phyloP scores from a whole-genome alignment of 2,888 invertebrate genomes.

The Pyrrhosoma nymphula region DNA sequence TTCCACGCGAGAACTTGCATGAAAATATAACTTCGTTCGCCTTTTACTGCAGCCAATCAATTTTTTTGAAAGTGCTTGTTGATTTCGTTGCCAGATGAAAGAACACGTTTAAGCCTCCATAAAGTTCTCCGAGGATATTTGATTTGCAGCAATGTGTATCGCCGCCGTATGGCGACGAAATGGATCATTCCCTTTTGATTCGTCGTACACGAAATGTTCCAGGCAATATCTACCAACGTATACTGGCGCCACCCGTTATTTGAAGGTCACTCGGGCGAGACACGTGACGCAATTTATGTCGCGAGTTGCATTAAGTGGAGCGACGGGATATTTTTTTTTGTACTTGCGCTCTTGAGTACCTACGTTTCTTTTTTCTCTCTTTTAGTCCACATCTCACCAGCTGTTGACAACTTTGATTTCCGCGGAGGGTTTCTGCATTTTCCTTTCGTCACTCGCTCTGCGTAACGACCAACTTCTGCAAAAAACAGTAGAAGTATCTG shows the following conservation, averaged over 20 bases:
- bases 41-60: too few relatives aligned
- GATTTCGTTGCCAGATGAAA: too few relatives aligned
- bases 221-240: not conserved
- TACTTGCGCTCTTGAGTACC: not conserved
- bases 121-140: not conserved
- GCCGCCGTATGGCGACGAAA: not conserved
- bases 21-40: too few relatives aligned
- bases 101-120: too few relatives aligned
- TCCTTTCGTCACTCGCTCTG: not conserved
- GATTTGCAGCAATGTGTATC: not conserved
- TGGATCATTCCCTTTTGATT: not conserved
- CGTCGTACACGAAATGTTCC: not conserved
- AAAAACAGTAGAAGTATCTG: too few relatives aligned
- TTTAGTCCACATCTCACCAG: not conserved
- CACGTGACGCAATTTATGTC: constrained; percentile 8
- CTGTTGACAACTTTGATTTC: not conserved
- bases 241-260: not conserved
- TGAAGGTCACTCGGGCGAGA: not conserved
- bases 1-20: too few relatives aligned
- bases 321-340: not conserved
- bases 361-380: not conserved
- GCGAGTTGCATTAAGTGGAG: constrained; percentile 24
- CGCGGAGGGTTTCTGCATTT: not conserved
- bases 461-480: not conserved
- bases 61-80: too few relatives aligned